Conservation (phyloP, 2,888 invertebrate genomes). For the Nyleta sp. region DNA sequence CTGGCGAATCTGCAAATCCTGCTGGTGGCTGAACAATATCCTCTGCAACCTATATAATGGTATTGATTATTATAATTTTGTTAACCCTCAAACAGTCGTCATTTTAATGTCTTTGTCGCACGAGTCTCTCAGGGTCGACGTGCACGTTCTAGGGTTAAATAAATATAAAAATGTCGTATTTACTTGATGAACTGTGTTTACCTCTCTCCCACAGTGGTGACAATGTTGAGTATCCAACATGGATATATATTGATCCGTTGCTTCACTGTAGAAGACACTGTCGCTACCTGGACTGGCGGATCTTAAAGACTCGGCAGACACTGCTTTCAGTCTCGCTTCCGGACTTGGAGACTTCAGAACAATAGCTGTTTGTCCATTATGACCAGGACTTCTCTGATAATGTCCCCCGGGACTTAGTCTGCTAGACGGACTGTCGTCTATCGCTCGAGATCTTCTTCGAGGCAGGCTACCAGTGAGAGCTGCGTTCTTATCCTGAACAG, state of each 20-base stretch:
- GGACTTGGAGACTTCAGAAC: slow-evolving; percentile 81
- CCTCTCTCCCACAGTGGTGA: slow-evolving; percentile 92
- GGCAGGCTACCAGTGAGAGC: slow-evolving; percentile 86
- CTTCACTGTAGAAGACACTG: slow-evolving; percentile 94
- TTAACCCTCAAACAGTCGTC: neutral
- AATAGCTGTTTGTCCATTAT: slow-evolving; percentile 75
- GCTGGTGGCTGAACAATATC: slow-evolving; percentile 95
- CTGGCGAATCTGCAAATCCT: slow-evolving; percentile 94
- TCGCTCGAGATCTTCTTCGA: slow-evolving; percentile 85
- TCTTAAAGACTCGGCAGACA: slow-evolving; percentile 93
- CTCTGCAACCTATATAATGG: slow-evolving; percentile 77
- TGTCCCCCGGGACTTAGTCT: slow-evolving; percentile 80
- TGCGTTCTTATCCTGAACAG: slow-evolving; percentile 85
- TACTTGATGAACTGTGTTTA: slow-evolving; percentile 75
- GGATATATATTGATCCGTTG: slow-evolving; percentile 83
- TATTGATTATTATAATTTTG: slow-evolving; percentile 10
- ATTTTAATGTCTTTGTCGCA: no score
- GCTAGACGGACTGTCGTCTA: slow-evolving; percentile 79
- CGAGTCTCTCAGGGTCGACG: no score
- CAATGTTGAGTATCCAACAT: slow-evolving; percentile 85
- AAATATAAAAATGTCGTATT: no score
- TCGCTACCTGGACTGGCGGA: slow-evolving; percentile 96
- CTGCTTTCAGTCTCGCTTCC: slow-evolving; percentile 87
- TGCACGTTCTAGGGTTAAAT: no score
- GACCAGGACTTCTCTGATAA: slow-evolving; percentile 82